Evolutionary conservation across 2,113 vertebrate species (phyloP).

Genomic region (Thinocorus orbignyianus): DNA sequence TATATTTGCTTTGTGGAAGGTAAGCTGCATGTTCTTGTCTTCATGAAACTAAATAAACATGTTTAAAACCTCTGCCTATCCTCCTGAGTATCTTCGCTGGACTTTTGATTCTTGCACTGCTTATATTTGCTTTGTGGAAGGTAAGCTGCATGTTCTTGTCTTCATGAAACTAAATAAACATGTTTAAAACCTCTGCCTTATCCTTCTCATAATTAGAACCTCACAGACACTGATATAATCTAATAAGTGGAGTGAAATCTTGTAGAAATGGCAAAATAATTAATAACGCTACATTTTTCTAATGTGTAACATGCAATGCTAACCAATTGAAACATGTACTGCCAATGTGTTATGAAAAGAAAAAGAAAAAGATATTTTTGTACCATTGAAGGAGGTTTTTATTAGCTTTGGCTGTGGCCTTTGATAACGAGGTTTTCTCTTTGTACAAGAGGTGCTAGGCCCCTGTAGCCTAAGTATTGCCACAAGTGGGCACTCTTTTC

Average conservation of each 20-base stretch:
- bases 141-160: slow-evolving; percentile 63
- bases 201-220: background rate
- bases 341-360: background rate
- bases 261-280: background rate
- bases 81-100: slow-evolving; percentile 91
- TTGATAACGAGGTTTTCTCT: background rate
- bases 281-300: background rate
- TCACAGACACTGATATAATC: background rate
- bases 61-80: slow-evolving; percentile 74
- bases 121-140: slow-evolving; percentile 95
- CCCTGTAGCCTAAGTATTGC: background rate
- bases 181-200: background rate
- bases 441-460: background rate
- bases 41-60: background rate
- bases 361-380: background rate
- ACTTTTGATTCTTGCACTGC: slow-evolving; percentile 88
- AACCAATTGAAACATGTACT: background rate
- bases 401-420: background rate
- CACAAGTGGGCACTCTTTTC: slow-evolving; percentile 57
- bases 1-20: slow-evolving; percentile 95
- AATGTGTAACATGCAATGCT: accelerated
- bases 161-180: background rate
- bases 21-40: slow-evolving; percentile 40
- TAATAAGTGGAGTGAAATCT: background rate
- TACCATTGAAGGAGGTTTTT: accelerated